These are phyloP conservation scores for Grantiella picta DNA, from an alignment of 2,113 vertebrate species.

Conservation along the genomic window DNA sequence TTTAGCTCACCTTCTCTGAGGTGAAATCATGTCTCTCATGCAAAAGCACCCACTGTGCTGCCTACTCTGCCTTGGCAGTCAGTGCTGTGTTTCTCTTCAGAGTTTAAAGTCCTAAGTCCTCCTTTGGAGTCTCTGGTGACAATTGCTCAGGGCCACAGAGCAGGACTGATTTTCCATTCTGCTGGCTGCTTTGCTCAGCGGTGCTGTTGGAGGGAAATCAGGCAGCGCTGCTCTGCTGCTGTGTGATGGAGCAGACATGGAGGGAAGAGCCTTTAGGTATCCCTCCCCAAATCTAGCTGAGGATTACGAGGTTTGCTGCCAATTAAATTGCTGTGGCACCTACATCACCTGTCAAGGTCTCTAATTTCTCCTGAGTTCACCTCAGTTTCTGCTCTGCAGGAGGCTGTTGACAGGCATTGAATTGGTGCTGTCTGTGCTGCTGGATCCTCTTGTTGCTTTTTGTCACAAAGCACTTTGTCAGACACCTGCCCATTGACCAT, in stretches of 20 bases:
- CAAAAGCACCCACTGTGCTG: too few relatives aligned
- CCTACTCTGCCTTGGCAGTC: neutral
- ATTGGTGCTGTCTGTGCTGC: neutral
- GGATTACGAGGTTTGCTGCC: neutral
- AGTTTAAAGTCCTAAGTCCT: neutral
- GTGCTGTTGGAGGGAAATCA: neutral
- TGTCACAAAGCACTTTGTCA: neutral
- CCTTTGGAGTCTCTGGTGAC: neutral
- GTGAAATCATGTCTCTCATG: neutral
- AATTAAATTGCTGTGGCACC: neutral
- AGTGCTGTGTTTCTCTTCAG: neutral
- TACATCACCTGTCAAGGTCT: neutral
- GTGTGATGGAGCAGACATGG: neutral
- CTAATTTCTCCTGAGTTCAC: neutral
- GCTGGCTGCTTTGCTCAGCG: rapidly evolving
- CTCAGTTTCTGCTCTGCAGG: neutral
- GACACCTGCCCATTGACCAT: neutral
- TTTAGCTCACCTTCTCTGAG: neutral
- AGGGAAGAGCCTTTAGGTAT: neutral
- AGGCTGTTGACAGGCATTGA: neutral
- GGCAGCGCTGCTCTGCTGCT: neutral
- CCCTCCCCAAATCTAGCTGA: neutral
- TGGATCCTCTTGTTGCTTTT: neutral
- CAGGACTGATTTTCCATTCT: neutral
- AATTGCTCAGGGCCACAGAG: rapidly evolving